Evolutionary conservation across 2,797 vertebrate species (phyloP), one percentile per base, ranked within the genome.

Genomic region (Xenopus petersii): DNA sequence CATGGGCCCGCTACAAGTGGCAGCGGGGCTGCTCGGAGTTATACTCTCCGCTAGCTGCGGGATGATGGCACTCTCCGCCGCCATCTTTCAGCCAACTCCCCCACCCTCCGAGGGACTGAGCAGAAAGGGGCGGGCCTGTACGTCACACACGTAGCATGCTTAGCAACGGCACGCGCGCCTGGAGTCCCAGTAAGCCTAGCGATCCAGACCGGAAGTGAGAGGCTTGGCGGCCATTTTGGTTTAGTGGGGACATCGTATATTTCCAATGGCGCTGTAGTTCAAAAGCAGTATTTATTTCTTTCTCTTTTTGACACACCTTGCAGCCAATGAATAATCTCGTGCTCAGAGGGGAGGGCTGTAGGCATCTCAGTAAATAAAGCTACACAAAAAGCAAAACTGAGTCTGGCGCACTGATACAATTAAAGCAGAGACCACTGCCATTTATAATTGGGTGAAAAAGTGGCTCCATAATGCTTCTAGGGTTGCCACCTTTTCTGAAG

Each of bases 31-130:
- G 81, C 80, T 86, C 86, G 81, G 79, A 82, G 82, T 80, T 84
- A 87, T 85, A 88, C 86, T 83, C 84, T 88, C 85, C 86, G 83
- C 88, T 36, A 75, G 73, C 55, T 65, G 88, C 87, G 83, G 85
- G 83, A 83, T n/a, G 71, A 86, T 89, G 83, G 85, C 85, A 67
- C 75, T 81, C 64, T 47, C 77, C 70, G 80, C 81, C 75, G 84
- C 88, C 87, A 90, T 91, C 76, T 88, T 88, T 82, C 63, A 63
- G 63, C 51, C 75, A 70, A 55, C 42, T 60, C 61, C 70, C 71
- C 60, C 65, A 70, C 59, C 51, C 65, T 59, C 66, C 54, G 6
- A 13, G 63, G 64, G 66, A 64, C 47, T 55, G 75, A 63, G 58
- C 56, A 55, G 48, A 24, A 64, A 36, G n/a, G 58, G 75, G 75